phyloP scores from a whole-genome alignment of 1,140 invertebrate species.

The Agrypnia vestita region DNA sequence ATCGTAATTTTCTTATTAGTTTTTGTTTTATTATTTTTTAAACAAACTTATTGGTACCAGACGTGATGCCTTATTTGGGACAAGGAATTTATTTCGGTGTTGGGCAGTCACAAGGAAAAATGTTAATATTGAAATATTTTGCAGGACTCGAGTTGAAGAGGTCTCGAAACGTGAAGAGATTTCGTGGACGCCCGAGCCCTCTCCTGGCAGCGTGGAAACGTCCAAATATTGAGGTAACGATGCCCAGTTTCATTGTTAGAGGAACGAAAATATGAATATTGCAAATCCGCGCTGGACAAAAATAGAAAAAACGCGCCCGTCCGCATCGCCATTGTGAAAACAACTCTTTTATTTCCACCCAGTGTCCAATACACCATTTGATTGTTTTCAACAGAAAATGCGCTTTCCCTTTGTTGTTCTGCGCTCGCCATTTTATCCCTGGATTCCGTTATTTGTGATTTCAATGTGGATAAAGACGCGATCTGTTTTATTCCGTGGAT shows the following conservation, averaged over 20 bases:
- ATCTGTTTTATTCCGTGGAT: conserved; percentile 41
- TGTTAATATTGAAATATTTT: too few relatives aligned
- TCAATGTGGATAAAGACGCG: conserved; percentile 38
- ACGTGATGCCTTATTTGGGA: too few relatives aligned
- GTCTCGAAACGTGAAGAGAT: too few relatives aligned
- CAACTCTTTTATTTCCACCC: conserved; percentile 21
- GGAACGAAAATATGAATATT: conserved; percentile 38
- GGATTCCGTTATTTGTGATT: conserved; percentile 32
- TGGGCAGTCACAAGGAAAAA: too few relatives aligned
- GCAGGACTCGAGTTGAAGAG: too few relatives aligned
- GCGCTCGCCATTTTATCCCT: conserved; percentile 28
- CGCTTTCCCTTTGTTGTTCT: conserved; percentile 26
- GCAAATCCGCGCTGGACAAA: conserved; percentile 36
- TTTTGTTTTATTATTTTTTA: too few relatives aligned
- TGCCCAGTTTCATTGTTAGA: conserved; percentile 24
- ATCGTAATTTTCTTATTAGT: too few relatives aligned
- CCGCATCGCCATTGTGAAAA: conserved; percentile 14
- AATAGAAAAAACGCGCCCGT: conserved; percentile 33
- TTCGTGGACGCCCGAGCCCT: too few relatives aligned
- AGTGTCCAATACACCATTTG: conserved; percentile 41
- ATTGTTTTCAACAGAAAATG: conserved; percentile 46
- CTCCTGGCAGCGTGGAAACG: too few relatives aligned
- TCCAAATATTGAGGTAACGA: neutral
- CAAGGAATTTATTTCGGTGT: too few relatives aligned
- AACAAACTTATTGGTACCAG: too few relatives aligned